Evolutionary conservation across 2,797 vertebrate genomes (phyloP).

Genomic region (Harpagifer antarcticus): DNA sequence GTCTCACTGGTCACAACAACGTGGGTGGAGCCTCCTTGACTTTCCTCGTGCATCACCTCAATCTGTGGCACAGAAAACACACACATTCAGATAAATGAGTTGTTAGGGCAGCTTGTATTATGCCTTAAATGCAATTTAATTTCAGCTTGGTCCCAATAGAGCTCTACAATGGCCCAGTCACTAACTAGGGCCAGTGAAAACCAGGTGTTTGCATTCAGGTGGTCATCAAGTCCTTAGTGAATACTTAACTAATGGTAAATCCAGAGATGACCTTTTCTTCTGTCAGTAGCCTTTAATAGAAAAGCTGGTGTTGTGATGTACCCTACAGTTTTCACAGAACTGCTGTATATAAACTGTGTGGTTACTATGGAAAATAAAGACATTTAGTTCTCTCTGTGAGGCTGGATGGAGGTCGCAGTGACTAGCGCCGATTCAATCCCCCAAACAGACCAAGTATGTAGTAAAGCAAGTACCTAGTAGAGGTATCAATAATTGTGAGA

Average conservation of each 20-base stretch:
- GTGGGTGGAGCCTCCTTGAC: conserved; percentile 89
- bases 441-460: too few relatives aligned
- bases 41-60: conserved; percentile 93
- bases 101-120: neutral
- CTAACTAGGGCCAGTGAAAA: neutral
- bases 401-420: too few relatives aligned
- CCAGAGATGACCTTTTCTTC: neutral
- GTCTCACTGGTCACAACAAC: conserved; percentile 86
- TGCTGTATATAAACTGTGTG: neutral
- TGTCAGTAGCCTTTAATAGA: neutral
- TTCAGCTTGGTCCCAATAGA: neutral
- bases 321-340: neutral
- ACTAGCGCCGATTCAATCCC: too few relatives aligned
- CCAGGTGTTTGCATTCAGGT: neutral
- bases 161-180: neutral
- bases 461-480: neutral
- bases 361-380: too few relatives aligned
- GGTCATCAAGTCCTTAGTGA: neutral
- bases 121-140: neutral
- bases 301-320: neutral
- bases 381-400: too few relatives aligned
- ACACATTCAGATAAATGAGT: conserved; percentile 4
- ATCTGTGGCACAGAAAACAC: conserved; percentile 83
- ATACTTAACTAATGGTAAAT: conserved; percentile 4
- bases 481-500: neutral